Percentiles rank a stretch among this genome's conserved stretches.
These are phyloP conservation scores for Dolichomitus sp. DNA, from an alignment of 2,888 invertebrate genomes.

Conservation along the genomic window DNA sequence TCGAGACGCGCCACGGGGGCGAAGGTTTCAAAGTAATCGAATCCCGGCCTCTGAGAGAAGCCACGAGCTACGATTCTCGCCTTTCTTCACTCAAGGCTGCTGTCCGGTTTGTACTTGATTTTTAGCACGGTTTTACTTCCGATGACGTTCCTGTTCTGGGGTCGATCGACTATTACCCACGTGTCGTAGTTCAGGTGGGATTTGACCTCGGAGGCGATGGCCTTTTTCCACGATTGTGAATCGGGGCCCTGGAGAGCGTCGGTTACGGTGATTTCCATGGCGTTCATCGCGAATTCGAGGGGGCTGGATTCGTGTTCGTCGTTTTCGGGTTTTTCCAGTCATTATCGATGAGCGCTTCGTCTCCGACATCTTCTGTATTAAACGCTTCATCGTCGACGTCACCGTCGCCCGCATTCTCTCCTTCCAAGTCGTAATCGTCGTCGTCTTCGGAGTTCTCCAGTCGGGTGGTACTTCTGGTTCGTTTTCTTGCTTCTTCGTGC, in stretches of 20 bases:
- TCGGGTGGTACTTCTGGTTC: too few species aligned
- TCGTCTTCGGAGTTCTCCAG: too few species aligned
- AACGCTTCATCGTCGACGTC: too few species aligned
- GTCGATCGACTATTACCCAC: not conserved
- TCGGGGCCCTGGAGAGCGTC: not conserved
- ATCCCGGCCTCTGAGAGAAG: conserved; percentile 8
- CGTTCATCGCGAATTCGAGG: conserved; percentile 41
- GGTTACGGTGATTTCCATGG: not conserved
- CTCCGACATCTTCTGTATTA: too few species aligned
- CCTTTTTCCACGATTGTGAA: conserved; percentile 53
- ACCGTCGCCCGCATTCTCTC: too few species aligned
- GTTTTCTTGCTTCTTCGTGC: too few species aligned
- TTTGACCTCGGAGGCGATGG: conserved; percentile 45
- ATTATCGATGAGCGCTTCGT: too few species aligned
- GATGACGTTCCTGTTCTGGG: not conserved
- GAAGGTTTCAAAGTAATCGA: conserved; percentile 5
- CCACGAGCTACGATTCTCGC: not conserved
- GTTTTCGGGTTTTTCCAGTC: too few species aligned
- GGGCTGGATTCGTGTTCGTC: not conserved
- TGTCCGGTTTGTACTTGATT: not conserved
- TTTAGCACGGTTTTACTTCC: not conserved
- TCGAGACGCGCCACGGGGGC: not conserved
- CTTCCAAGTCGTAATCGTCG: too few species aligned
- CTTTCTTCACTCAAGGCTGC: not conserved
- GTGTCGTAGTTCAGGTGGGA: not conserved